Base-by-base conservation (phyloP, 2,888 invertebrate genomes). In the Ophion ventricosus region DNA sequence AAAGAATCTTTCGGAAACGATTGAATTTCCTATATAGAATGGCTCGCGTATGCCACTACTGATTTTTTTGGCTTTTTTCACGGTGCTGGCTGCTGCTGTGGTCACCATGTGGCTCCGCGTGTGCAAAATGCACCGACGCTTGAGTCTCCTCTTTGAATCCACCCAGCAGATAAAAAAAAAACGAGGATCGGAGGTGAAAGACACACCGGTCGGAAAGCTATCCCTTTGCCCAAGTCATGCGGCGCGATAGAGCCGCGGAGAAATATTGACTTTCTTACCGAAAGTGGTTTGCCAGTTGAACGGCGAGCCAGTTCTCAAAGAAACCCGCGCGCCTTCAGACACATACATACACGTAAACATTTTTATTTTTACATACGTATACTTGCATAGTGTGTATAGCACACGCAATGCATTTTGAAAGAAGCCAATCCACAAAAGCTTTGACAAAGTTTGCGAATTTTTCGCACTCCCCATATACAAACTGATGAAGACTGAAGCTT, bases 221-320 rank as follows among this genome's bases (percentile, higher is more conserved):
- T 35, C 14, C 64, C 10, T 40, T 67, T 67, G 25, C 25, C 10
- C 26, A 7, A 26, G 49, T 67, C 40, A 63, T 59, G 61, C 73
- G 49, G 35, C 70, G 69, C 75, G 61, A 70, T 2, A 67, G 69
- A 78, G 69, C 70, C 70, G 78, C 61, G 78, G 73, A 64, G 78
- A 79, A 84, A 84, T 84, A 84, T 84, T 84, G 84, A 84, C 84
- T 81, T 75, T 84, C 64, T 78, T 81, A 70, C 81, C 78, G 78
- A 81, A 84, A 84, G 84, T 83, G 70, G 75, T 83, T 83, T 80
- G 82, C 73, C 77, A 64, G 69, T 80, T 74, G 75, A 78, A 69
- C 75, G 59, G 54, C 74, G 74, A 79, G 59, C 69, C 70, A 74
- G 63, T 69, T 77, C 64, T 78, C 81, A 78, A 84, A 81, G 78